These are phyloP conservation scores for Cyclargus thomasi DNA, from an alignment of 1,140 invertebrate species.

Conservation along the genomic window DNA sequence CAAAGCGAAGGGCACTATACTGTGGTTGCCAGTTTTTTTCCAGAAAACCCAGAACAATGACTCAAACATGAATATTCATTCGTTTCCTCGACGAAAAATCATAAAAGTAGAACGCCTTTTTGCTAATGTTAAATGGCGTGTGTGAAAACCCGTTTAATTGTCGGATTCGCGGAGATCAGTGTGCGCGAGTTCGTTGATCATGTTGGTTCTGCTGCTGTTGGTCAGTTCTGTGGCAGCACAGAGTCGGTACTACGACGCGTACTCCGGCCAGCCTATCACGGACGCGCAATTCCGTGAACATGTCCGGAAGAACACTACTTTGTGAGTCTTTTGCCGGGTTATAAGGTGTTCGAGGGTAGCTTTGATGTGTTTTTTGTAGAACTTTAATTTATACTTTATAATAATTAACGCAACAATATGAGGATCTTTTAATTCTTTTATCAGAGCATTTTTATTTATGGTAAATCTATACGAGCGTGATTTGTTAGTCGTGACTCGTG, in stretches of 20 bases:
- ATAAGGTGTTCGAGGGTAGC: background rate
- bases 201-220: slow-evolving; percentile 8
- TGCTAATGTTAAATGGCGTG: background rate
- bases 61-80: background rate
- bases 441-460: too few relatives aligned
- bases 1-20: too few relatives aligned
- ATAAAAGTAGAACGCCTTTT: background rate
- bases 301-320: slow-evolving; percentile 33
- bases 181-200: background rate
- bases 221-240: slow-evolving; percentile 9
- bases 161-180: background rate
- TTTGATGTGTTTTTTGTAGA: too few relatives aligned
- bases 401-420: too few relatives aligned
- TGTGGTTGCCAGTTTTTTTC: too few relatives aligned
- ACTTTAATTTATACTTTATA: too few relatives aligned
- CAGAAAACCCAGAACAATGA: background rate
- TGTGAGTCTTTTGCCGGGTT: slow-evolving; percentile 28
- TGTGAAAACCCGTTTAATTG: background rate
- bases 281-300: slow-evolving; percentile 29
- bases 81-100: background rate
- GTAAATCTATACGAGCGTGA: too few relatives aligned
- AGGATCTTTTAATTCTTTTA: too few relatives aligned
- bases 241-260: slow-evolving; percentile 33
- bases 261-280: slow-evolving; percentile 27
- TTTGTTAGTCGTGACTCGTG: too few relatives aligned